A percentile compares a stretch with the other conserved stretches of the same genome.
phyloP scores from a whole-genome alignment of 2,113 vertebrate genomes.

The sheep (Ovis aries) region DNA sequence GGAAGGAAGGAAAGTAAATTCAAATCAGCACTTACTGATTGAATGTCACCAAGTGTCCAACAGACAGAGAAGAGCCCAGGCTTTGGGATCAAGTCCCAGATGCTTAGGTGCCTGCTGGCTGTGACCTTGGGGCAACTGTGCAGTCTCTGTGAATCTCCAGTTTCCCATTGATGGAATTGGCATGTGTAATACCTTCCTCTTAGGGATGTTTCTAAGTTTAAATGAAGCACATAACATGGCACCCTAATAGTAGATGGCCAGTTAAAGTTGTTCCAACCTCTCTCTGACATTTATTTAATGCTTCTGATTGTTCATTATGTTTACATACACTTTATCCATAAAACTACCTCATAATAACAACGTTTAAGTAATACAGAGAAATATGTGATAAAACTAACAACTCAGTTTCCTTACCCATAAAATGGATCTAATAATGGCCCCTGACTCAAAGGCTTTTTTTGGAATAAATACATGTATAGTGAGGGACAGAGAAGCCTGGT shows the following conservation, averaged over 20 bases:
- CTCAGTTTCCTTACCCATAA: neutral
- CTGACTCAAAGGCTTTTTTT: neutral
- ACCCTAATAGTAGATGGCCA: neutral
- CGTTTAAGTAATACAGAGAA: neutral
- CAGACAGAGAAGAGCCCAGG: neutral
- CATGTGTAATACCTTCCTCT: neutral
- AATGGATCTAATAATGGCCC: neutral
- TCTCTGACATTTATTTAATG: neutral
- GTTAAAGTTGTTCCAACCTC: neutral
- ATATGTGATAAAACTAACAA: neutral
- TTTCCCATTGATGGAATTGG: neutral
- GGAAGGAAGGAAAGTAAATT: slow-evolving; percentile 49
- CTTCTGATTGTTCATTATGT: neutral
- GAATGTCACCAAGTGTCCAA: neutral
- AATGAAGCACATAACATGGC: neutral
- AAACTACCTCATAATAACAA: neutral
- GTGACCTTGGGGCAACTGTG: neutral
- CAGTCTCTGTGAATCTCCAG: neutral
- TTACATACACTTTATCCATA: neutral
- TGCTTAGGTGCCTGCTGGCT: neutral
- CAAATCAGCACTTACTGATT: neutral
- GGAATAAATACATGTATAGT: neutral
- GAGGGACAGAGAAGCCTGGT: neutral
- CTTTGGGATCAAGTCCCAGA: neutral
- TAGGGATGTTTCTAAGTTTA: neutral